Evolutionary conservation across 2,888 invertebrate species (phyloP).

Genomic region (Drosophila neutralis): DNA sequence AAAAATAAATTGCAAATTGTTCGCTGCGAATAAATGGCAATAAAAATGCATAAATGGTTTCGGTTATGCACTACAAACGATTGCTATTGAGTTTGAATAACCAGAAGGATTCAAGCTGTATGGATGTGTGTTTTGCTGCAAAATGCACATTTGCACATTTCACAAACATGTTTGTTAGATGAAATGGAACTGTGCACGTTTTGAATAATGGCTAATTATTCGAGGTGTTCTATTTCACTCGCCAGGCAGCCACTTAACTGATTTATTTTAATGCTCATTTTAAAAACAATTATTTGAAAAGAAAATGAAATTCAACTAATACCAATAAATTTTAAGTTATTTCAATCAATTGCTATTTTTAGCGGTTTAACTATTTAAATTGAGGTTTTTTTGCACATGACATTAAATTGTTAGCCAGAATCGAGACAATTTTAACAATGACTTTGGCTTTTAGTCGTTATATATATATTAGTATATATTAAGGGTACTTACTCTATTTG

Average conservation of each 20-base stretch:
- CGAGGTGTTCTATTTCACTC: slow-evolving; percentile 62
- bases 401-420: slow-evolving; percentile 19
- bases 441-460: slow-evolving; percentile 10
- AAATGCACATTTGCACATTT: slow-evolving; percentile 2
- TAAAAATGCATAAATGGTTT: slow-evolving; percentile 78
- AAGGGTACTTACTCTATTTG: slow-evolving; percentile 42
- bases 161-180: neutral
- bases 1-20: slow-evolving; percentile 79
- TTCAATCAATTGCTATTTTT: neutral
- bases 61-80: slow-evolving; percentile 66
- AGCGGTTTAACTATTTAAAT: slow-evolving; percentile 9
- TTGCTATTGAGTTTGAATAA: slow-evolving; percentile 58
- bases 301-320: neutral
- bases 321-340: neutral
- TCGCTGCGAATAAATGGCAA: slow-evolving; percentile 75
- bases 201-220: slow-evolving; percentile 56
- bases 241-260: slow-evolving; percentile 32
- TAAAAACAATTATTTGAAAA: neutral
- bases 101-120: slow-evolving; percentile 51
- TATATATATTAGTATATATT: neutral
- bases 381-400: slow-evolving; percentile 1
- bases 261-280: slow-evolving; percentile 18
- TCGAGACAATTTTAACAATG: slow-evolving; percentile 27
- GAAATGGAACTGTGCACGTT: neutral
- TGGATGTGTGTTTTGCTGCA: neutral